Evolutionary conservation across 2,888 invertebrate genomes (phyloP).

Genomic region (Odontocerum albicorne): DNA sequence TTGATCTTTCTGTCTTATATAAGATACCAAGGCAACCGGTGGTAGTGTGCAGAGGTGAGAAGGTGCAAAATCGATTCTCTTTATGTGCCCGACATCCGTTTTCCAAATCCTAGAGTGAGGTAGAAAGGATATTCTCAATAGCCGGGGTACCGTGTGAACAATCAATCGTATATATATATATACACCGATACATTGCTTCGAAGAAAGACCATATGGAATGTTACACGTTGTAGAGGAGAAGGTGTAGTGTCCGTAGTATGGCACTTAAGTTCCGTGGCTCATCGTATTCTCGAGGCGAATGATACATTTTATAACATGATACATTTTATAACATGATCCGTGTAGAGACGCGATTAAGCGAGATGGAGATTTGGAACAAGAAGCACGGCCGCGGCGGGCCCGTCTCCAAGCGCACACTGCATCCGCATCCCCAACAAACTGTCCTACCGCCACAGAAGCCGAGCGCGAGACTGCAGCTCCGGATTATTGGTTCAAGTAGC

Average conservation of each 20-base stretch:
- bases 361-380: conserved; percentile 61
- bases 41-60: conserved; percentile 53
- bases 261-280: conserved; percentile 45
- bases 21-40: conserved; percentile 35
- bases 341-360: conserved; percentile 22
- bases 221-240: conserved; percentile 36
- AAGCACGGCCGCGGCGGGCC: conserved; percentile 47
- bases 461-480: conserved; percentile 14
- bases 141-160: conserved; percentile 14
- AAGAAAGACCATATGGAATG: conserved; percentile 49
- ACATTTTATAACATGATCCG: no score
- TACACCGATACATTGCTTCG: conserved; percentile 45
- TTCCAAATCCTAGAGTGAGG: conserved; percentile 41
- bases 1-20: conserved; percentile 29
- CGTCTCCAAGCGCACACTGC: no score
- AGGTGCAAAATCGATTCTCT: conserved; percentile 67
- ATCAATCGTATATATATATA: conserved; percentile 10
- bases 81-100: conserved; percentile 42
- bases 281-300: conserved; percentile 2
- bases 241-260: conserved; percentile 55
- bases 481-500: conserved; percentile 28
- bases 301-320: no score
- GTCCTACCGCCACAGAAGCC: conserved; percentile 25
- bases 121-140: conserved; percentile 38
- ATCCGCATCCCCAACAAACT: conserved; percentile 3